Conservation (phyloP, 1,140 invertebrate genomes). For the Odontomachus brunneus region DNA sequence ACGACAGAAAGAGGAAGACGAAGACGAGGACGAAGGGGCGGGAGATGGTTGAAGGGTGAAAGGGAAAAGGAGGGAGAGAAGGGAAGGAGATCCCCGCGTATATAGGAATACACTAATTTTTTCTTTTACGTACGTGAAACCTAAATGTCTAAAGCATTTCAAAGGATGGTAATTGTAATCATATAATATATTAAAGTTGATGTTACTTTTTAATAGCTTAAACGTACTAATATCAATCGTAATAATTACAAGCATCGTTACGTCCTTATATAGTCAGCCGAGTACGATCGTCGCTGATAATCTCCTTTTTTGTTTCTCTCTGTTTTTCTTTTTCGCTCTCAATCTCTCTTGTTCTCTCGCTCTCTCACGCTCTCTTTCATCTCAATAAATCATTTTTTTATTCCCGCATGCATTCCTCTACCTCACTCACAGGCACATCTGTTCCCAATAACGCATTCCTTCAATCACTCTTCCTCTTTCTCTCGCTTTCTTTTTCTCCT, state of each 20-base stretch:
- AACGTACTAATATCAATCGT: conserved; percentile 85
- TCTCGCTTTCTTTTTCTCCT: conserved; percentile 65
- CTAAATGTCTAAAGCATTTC: conserved; percentile 77
- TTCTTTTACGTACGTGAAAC: conserved; percentile 73
- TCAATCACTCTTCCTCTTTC: conserved; percentile 54
- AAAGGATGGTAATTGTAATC: conserved; percentile 82
- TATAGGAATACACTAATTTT: conserved; percentile 56
- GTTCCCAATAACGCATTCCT: conserved; percentile 37
- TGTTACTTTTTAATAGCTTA: conserved; percentile 84
- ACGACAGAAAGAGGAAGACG: conserved; percentile 36
- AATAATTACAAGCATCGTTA: conserved; percentile 86
- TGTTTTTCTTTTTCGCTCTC: conserved; percentile 69
- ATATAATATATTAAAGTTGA: conserved; percentile 85
- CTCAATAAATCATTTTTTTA: conserved; percentile 47
- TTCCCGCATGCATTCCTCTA: conserved; percentile 33
- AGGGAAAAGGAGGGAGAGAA: neutral
- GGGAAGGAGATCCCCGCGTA: neutral
- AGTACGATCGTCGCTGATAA: conserved; percentile 79
- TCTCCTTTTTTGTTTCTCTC: conserved; percentile 63
- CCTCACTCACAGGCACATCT: conserved; percentile 42
- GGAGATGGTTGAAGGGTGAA: neutral
- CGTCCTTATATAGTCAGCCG: conserved; percentile 83
- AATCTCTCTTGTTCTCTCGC: conserved; percentile 74
- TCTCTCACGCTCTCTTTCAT: conserved; percentile 9
- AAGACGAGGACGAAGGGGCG: neutral